Evolutionary conservation across 2,113 vertebrate species (phyloP).

Genomic region (Gallinago paraguaiae): DNA sequence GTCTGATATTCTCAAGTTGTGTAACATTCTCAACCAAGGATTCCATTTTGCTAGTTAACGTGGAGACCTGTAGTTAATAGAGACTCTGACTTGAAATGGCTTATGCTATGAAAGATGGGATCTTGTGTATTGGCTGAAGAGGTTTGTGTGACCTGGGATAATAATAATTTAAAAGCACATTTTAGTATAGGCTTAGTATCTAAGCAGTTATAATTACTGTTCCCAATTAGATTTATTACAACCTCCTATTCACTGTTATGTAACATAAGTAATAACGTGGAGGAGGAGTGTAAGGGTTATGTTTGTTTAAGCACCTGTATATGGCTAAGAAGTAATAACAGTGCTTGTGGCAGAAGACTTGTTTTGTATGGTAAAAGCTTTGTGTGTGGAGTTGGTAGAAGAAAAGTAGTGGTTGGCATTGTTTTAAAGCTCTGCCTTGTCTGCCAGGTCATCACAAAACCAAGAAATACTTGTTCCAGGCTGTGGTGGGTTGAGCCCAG

Average conservation of each 20-base stretch:
- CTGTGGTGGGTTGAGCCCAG: not conserved
- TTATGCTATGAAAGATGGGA: not conserved
- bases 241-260: not conserved
- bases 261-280: not conserved
- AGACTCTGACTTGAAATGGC: not conserved
- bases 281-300: not conserved
- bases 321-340: not conserved
- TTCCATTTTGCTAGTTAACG: not conserved
- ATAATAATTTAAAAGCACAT: not conserved
- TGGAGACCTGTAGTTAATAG: not conserved
- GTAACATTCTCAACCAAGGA: not conserved
- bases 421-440: not conserved
- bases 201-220: not conserved
- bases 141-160: not conserved
- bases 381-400: not conserved
- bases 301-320: not conserved
- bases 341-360: not conserved
- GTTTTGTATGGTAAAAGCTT: not conserved
- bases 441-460: not conserved
- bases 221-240: not conserved
- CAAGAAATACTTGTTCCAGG: not conserved
- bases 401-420: not conserved
- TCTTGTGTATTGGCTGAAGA: not conserved
- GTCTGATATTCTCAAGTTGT: not conserved
- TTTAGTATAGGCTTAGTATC: not conserved